Base-by-base conservation (phyloP, 2,797 vertebrate species). In the Protonibea diacanthus region DNA sequence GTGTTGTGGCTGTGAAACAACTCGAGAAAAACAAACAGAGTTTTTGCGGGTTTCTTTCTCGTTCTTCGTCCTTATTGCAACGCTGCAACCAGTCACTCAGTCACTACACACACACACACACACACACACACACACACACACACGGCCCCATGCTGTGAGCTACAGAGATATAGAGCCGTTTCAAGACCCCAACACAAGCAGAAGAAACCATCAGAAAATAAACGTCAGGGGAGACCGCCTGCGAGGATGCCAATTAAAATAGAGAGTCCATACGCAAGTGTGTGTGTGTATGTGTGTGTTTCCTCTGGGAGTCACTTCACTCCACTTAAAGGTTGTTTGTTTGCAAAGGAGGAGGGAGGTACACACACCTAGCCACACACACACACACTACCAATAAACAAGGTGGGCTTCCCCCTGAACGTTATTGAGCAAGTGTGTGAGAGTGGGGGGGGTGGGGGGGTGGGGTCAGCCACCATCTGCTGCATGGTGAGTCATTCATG, bases 161-260 rank as follows among this genome's bases (percentile, higher is more conserved):
- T 60, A 53, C 59, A 78, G 71, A 71, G 65, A 67, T 23, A 62
- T 10, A 12, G 42, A 64, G 42, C 65, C 3, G 21, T 57, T 78
- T 27, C 25, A 61, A 82, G 8, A 42, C 67, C 73, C 75, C 74
- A 83, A 75, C 68, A 80, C 53, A 75, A 84, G 71, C 80, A 74
- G 10, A 3, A 57, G 56, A 77, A 65, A 56, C 77, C 76, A 64
- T 84, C 65, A 72, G 83, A 85, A 83, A 76, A 83, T 49, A 89
- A 89, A 90, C 67, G 63, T 48, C 23, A 4, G 11, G 42, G 29
- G 23, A 74, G 74, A 51, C 38, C 15, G 58, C 42, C 79, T 64
- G 74, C 38, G 56, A 87, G 62, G 84, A 87, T 57, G 82, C 82
- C 89, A 90, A 90, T 91, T 91, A 89, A 90, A 90, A 84, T 71